phyloP scores from a whole-genome alignment of 2,113 vertebrate species.

The Silurus asotus region DNA sequence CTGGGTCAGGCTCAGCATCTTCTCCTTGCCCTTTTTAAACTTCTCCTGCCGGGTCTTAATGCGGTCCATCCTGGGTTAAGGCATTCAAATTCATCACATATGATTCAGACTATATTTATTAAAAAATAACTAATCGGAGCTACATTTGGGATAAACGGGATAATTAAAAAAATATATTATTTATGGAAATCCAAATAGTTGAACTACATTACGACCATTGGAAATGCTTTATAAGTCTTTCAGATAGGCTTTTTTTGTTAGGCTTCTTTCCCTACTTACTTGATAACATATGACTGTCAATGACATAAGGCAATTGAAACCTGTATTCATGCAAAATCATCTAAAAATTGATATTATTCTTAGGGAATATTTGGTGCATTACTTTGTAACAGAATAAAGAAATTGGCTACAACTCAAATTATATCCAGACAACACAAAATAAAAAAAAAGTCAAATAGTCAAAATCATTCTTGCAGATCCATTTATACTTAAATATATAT shows the following conservation, averaged over 20 bases:
- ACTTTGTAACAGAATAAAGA: background rate
- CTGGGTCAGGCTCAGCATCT: slow-evolving; percentile 87
- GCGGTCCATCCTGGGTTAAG: slow-evolving; percentile 90
- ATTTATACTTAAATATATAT: background rate
- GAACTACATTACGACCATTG: background rate
- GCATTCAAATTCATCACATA: slow-evolving; percentile 45
- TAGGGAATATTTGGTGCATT: background rate
- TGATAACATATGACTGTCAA: background rate
- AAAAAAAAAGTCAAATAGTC: background rate
- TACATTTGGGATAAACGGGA: background rate
- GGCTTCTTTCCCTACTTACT: background rate
- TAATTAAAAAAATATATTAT: background rate
- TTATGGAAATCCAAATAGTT: background rate
- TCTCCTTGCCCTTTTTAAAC: slow-evolving; percentile 97
- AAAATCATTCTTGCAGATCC: background rate
- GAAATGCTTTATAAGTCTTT: background rate
- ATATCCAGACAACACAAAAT: background rate
- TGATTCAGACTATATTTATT: background rate
- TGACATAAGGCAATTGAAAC: background rate
- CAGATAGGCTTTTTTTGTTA: background rate
- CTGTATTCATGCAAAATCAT: background rate
- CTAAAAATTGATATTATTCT: background rate
- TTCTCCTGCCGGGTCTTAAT: slow-evolving; percentile 97
- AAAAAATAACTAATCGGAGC: background rate
- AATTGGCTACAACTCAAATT: background rate